These are phyloP conservation scores for Margarornis squamiger DNA, from an alignment of 2,797 vertebrate genomes.

Conservation along the genomic window DNA sequence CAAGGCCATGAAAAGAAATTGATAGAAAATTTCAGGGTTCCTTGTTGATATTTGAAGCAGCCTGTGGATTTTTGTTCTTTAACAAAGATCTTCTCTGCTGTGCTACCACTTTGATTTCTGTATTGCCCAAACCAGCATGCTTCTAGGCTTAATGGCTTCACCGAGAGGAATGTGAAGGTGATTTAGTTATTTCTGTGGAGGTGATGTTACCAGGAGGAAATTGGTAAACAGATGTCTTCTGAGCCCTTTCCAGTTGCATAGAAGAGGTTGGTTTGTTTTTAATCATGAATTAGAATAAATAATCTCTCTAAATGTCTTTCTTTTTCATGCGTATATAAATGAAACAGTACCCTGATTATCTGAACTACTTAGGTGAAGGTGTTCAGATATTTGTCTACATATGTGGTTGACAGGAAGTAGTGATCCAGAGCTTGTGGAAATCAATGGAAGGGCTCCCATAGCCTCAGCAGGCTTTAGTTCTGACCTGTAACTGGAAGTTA, in stretches of 20 bases:
- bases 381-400: neutral
- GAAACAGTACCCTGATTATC: neutral
- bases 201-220: conserved; percentile 78
- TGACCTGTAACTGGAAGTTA: conserved; percentile 37
- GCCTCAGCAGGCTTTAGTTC: conserved; percentile 40
- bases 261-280: conserved; percentile 55
- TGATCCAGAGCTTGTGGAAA: conserved; percentile 14
- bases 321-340: neutral
- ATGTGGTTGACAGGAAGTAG: neutral
- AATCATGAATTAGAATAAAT: conserved; percentile 64
- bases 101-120: conserved; percentile 84
- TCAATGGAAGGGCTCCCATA: conserved; percentile 44
- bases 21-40: conserved; percentile 85
- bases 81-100: conserved; percentile 82
- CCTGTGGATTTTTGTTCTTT: conserved; percentile 88
- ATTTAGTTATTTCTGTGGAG: conserved; percentile 81
- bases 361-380: neutral
- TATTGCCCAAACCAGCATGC: conserved; percentile 87
- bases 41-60: conserved; percentile 88
- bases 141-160: conserved; percentile 88
- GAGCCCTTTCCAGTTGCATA: conserved; percentile 69
- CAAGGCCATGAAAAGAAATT: conserved; percentile 84
- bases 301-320: conserved; percentile 58
- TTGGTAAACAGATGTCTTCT: conserved; percentile 73
- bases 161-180: conserved; percentile 82